Conservation (phyloP, 2,113 vertebrate species). For the Sinocyclocheilus anophthalmus region DNA sequence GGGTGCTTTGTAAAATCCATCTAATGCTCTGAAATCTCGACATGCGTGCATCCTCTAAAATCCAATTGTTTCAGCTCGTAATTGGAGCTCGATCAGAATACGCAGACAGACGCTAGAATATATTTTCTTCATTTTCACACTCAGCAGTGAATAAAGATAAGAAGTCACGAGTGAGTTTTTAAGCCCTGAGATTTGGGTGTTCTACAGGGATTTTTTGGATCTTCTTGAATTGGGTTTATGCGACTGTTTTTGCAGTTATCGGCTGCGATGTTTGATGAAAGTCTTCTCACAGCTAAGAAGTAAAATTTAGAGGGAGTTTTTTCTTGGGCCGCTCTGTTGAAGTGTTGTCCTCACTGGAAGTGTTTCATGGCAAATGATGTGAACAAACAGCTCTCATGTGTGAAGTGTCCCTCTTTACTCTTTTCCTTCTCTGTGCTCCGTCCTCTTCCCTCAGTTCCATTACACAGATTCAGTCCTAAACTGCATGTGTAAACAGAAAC, state of each 20-base stretch:
- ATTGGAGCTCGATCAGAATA: constrained; percentile 77
- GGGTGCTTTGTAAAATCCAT: constrained; percentile 64
- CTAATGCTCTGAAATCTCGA: constrained; percentile 65
- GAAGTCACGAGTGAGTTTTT: constrained; percentile 75
- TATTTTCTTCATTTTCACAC: constrained; percentile 72
- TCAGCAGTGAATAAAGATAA: constrained; percentile 75
- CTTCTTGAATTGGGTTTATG: constrained; percentile 68
- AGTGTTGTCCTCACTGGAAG: constrained; percentile 43
- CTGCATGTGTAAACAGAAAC: neutral
- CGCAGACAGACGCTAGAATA: constrained; percentile 71
- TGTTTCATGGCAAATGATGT: constrained; percentile 47
- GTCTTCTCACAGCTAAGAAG: constrained; percentile 44
- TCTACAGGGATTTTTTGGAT: constrained; percentile 75
- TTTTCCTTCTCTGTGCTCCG: neutral
- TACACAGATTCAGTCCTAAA: neutral
- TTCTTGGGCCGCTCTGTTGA: constrained; percentile 46
- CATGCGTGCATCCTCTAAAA: constrained; percentile 66
- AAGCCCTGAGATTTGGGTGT: constrained; percentile 72
- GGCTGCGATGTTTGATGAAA: constrained; percentile 54
- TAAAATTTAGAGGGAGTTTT: constrained; percentile 58
- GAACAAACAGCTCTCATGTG: constrained; percentile 51
- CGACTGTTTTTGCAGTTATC: constrained; percentile 66
- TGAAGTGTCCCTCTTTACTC: constrained; percentile 26
- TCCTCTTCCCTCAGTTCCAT: neutral
- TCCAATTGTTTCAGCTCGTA: constrained; percentile 69